These are phyloP conservation scores for Mercenaria mercenaria DNA, from an alignment of 1,140 invertebrate genomes.

Conservation along the genomic window DNA sequence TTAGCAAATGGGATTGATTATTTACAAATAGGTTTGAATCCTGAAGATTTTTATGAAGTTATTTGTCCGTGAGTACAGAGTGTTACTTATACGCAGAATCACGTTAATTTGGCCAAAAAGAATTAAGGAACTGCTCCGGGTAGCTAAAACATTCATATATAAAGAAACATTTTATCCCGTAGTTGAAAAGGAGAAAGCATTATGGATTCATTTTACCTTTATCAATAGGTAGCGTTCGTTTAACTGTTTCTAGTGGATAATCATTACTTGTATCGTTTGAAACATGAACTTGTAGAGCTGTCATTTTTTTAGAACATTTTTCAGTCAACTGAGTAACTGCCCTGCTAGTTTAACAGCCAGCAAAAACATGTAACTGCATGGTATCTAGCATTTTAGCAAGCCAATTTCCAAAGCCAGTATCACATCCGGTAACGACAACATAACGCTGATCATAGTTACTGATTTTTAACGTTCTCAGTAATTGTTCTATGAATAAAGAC, in stretches of 20 bases:
- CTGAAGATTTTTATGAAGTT: too few relatives aligned
- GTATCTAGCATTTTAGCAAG: slow-evolving; percentile 83
- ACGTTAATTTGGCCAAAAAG: too few relatives aligned
- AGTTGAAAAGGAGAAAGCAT: too few relatives aligned
- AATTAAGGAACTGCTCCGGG: too few relatives aligned
- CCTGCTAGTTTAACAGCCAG: slow-evolving; percentile 80
- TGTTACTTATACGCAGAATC: too few relatives aligned
- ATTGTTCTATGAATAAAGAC: slow-evolving; percentile 11
- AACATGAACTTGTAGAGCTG: slow-evolving; percentile 60
- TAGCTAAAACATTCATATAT: too few relatives aligned
- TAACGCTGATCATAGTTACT: slow-evolving; percentile 46
- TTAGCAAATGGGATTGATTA: too few relatives aligned
- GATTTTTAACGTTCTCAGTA: slow-evolving; percentile 17
- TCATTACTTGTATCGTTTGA: slow-evolving; percentile 62
- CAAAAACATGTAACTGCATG: slow-evolving; percentile 86
- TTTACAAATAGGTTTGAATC: too few relatives aligned
- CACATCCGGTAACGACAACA: slow-evolving; percentile 86
- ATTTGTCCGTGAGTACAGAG: too few relatives aligned
- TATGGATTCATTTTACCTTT: too few relatives aligned
- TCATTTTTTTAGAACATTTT: slow-evolving; percentile 22
- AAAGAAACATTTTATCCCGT: too few relatives aligned
- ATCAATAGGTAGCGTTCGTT: neutral
- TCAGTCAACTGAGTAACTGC: too few relatives aligned
- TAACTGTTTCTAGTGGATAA: slow-evolving; percentile 30
- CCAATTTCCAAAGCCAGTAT: slow-evolving; percentile 86